Conservation (phyloP, 92 coral and sea anemone species). For the Zoanthus gigantus region DNA sequence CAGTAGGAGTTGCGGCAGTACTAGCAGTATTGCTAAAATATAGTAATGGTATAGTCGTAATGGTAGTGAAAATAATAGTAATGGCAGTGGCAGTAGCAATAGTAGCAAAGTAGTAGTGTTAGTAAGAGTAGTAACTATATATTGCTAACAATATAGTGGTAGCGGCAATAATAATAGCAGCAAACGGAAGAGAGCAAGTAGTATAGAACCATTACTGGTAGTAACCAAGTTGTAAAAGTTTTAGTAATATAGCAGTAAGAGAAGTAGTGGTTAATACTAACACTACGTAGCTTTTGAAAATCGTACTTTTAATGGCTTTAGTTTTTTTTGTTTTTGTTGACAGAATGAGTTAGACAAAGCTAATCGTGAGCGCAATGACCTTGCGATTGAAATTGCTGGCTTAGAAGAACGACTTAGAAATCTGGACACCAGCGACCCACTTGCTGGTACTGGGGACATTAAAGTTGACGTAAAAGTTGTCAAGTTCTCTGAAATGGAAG, state of each 20-base stretch:
- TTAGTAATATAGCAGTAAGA: neutral
- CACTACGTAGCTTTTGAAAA: neutral
- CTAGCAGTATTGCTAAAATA: neutral
- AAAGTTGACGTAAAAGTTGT: constrained; percentile 39
- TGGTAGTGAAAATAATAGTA: neutral
- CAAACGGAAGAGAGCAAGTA: neutral
- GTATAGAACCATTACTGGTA: neutral
- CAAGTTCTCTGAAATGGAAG: constrained; percentile 69
- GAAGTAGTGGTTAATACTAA: neutral
- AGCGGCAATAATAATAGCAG: no score
- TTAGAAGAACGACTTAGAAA: constrained; percentile 63
- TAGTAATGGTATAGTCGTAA: neutral
- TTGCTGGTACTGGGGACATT: constrained; percentile 50
- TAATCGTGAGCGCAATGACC: constrained; percentile 74
- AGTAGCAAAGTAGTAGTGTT: neutral
- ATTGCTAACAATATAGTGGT: neutral
- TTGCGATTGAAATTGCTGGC: constrained; percentile 75
- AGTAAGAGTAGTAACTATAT: neutral
- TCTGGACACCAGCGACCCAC: constrained; percentile 52
- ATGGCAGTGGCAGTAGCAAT: neutral
- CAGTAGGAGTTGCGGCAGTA: neutral
- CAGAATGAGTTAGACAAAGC: constrained; percentile 57
- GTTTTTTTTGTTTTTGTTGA: neutral
- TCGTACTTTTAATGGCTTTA: neutral
- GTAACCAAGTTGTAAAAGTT: neutral